Evolutionary conservation across 2,888 invertebrate species (phyloP), one percentile per base, ranked within the genome.

Genomic region (Vandiemenella viatica): DNA sequence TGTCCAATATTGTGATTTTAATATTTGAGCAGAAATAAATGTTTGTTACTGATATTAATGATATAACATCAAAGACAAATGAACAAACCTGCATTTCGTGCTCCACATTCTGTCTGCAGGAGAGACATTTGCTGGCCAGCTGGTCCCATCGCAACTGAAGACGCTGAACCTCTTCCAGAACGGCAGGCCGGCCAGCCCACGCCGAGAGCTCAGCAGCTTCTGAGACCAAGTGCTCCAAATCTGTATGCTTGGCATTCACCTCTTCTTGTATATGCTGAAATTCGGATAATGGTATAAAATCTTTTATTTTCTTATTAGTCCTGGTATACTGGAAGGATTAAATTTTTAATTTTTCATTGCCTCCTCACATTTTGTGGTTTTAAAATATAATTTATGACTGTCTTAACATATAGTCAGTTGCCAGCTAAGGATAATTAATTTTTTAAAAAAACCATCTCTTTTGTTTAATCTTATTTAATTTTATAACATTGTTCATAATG

Each of bases 201-300:
- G 74, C 69, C 46, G 84, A 79, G 5, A 93, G 66, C 60, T 87
- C 83, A 2, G 70, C 68, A 4, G 88, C 84, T 69, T 92, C 89
- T 20, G 72, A 72, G 58, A 77, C 71, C 13, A 93, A 64, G 52
- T 81, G 77, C 50, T 83, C 80, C 37, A 95, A 64, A 58, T 91
- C 89, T 4, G 76, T 72, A 56, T 81, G 77, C 63, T 86, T 90
- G 46, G 78, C 77, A 49, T 76, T 75, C 15, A 93, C 81, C 66
- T 91, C 91, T 46, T 79, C 80, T 60, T 82, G 79, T 19, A 89
- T 72, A 55, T 88, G 80, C 65, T 87, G 84, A 47, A 42, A 45
- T 13, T 22, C 5, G 37, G 8, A 44, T 37, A 17, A 38, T 37
- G 16, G 15, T 10, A 10, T 43, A 17, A 44, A 1, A 32, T 45